A percentile compares a stretch with the other conserved stretches of the same genome.
phyloP scores from a whole-genome alignment of 2,113 vertebrate genomes.

The Tor tambroides region DNA sequence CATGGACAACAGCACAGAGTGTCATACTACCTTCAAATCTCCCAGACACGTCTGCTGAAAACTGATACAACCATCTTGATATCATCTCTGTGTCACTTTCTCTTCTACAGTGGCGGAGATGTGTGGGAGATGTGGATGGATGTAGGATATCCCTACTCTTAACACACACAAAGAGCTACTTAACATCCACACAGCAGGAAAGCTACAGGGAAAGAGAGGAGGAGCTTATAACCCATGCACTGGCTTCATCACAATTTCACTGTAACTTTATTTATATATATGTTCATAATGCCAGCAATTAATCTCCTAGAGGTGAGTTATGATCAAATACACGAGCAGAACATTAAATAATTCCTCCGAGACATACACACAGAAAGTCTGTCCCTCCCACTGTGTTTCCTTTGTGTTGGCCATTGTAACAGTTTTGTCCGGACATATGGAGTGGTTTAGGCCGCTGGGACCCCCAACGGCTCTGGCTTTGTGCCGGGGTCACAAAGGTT shows the following conservation, averaged over 20 bases:
- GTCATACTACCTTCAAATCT: constrained; percentile 27
- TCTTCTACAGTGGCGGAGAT: constrained; percentile 46
- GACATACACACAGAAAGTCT: constrained; percentile 55
- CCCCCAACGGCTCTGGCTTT: constrained; percentile 79
- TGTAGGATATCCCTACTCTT: constrained; percentile 64
- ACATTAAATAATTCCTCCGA: constrained; percentile 55
- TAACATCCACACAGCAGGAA: constrained; percentile 68
- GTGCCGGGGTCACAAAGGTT: constrained; percentile 74
- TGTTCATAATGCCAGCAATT: constrained; percentile 3
- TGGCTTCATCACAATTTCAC: neutral
- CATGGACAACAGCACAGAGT: constrained; percentile 21
- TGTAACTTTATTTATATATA: neutral
- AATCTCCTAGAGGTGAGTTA: neutral
- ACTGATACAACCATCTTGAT: constrained; percentile 57
- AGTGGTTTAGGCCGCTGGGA: constrained; percentile 74
- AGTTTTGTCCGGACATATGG: constrained; percentile 82
- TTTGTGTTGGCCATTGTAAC: constrained; percentile 78
- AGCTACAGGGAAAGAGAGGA: constrained; percentile 50
- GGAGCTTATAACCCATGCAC: neutral
- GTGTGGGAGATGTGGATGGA: constrained; percentile 4
- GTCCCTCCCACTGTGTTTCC: constrained; percentile 75
- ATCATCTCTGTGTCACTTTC: constrained; percentile 15
- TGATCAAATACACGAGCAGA: constrained; percentile 27
- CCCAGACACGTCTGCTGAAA: constrained; percentile 46
- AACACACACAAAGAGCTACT: constrained; percentile 72